A percentile compares a stretch with the other conserved stretches of the same genome.
Evolutionary conservation across 1,140 invertebrate species (phyloP).

Genomic region (Ladona fulva): DNA sequence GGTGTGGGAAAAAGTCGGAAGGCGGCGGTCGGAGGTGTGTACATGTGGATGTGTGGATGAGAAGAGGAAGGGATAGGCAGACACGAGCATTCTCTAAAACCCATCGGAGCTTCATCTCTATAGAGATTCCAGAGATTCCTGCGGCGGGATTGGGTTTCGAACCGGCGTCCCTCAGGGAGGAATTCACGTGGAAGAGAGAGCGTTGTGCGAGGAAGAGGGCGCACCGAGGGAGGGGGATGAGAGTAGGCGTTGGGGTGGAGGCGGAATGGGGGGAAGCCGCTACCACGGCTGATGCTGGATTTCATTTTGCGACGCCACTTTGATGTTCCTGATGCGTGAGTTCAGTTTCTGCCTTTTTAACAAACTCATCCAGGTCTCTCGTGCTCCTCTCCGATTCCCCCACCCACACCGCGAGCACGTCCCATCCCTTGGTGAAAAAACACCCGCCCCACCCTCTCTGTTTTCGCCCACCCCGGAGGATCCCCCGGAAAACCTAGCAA

Average conservation of each 20-base stretch:
- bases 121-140: not conserved
- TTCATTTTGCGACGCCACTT: constrained; percentile 22
- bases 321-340: constrained; percentile 23
- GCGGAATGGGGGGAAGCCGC: not conserved
- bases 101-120: not conserved
- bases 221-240: not conserved
- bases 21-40: too few relatives aligned
- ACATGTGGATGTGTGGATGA: too few relatives aligned
- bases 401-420: not conserved
- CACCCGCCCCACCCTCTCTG: too few relatives aligned
- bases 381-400: not conserved
- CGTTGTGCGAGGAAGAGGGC: not conserved
- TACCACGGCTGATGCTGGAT: constrained; percentile 14
- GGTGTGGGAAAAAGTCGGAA: too few relatives aligned
- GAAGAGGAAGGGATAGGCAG: too few relatives aligned
- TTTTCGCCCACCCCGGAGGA: too few relatives aligned
- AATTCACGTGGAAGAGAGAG: not conserved
- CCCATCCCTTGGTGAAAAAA: not conserved
- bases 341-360: constrained; percentile 24
- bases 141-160: constrained; percentile 5
- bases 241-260: not conserved
- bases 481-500: not conserved
- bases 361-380: constrained; percentile 21
- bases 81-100: too few relatives aligned
- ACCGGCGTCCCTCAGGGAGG: not conserved